Evolutionary conservation across 2,888 invertebrate genomes (phyloP), one percentile per base, ranked within the genome.

Genomic region (Teinopalpus imperialis): DNA sequence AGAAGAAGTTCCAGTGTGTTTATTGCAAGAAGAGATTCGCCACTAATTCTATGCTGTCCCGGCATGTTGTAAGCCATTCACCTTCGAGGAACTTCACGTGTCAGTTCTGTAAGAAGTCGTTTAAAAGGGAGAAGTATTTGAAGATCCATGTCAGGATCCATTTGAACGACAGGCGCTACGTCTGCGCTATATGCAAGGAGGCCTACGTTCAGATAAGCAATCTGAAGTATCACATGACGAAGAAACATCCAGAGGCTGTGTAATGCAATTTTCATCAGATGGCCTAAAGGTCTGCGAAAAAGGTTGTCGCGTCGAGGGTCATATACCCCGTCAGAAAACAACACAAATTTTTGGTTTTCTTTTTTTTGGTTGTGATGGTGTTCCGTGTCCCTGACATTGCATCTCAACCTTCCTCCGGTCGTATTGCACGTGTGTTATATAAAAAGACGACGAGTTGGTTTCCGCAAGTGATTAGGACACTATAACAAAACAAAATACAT

Each of bases 11-110:
- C 7, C 66, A 66, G 10, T 91, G 91, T 48, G 61, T 74, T 4
- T 55, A 86, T 0, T 91, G 91, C 52, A 69, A 79, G 7, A 90
- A 85, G 54, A 69, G 63, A 0, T 90, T 90, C 48, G 75, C 73
- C 12, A 59, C 67, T 14, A 57, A 63, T 1, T 23, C 61, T 0
- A 63, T 66, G 37, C 52, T 81, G 16, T 59, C 49, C 6, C 49
- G 59, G 14, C 69, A 68, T 13, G 49, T 56, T 21, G 35, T 53
- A 0, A 60, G 56, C 14, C 78, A 77, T 43, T 65, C 66, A 7
- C 49, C 56, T 1, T 61, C 56, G 2, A 66, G 64, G 8, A 64
- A 67, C 8, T 69, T 55, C 14, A 56, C 56, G 8, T 71, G 70
- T 23, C 49, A 58, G 2, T 37, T 53, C 2, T 71, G 70, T 10